A percentile compares a stretch with the other conserved stretches of the same genome.
Evolutionary conservation across 2,888 invertebrate genomes (phyloP).

Genomic region (Proisotoma minuta): DNA sequence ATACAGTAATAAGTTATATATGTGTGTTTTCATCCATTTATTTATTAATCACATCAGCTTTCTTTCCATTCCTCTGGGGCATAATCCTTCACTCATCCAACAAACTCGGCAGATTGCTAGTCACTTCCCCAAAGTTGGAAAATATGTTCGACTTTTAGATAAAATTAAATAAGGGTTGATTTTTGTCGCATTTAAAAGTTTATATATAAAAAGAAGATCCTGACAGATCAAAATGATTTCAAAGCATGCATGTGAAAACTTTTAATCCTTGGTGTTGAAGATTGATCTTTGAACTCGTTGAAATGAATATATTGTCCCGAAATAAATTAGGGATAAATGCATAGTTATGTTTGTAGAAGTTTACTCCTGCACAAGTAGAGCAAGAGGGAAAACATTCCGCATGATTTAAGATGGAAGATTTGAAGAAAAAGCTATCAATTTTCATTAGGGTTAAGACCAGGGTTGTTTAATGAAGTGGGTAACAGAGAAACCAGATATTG

Average conservation of each 20-base stretch:
- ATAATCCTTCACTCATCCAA: neutral
- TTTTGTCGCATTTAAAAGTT: no score
- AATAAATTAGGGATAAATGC: conserved; percentile 1
- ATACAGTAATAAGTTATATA: conserved; percentile 24
- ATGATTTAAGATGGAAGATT: conserved; percentile 37
- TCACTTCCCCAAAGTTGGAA: no score
- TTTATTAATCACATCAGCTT: conserved; percentile 35
- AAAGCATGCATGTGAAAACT: no score
- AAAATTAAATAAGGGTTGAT: no score
- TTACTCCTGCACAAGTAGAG: neutral
- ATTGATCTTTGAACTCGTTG: no score
- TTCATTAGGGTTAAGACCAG: conserved; percentile 47
- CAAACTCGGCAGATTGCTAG: neutral
- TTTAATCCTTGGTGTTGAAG: no score
- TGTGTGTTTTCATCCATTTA: conserved; percentile 31
- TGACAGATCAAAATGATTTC: no score
- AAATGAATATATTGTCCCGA: no score
- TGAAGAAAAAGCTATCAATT: conserved; percentile 47
- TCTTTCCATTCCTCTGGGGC: neutral
- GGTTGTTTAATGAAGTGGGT: conserved; percentile 47
- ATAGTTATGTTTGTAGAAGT: neutral
- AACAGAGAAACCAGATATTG: conserved; percentile 11
- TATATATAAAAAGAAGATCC: no score
- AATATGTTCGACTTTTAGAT: no score
- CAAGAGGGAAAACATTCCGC: conserved; percentile 5